Evolutionary conservation across 2,888 invertebrate species (phyloP).

Genomic region (Palloptera scutellata): DNA sequence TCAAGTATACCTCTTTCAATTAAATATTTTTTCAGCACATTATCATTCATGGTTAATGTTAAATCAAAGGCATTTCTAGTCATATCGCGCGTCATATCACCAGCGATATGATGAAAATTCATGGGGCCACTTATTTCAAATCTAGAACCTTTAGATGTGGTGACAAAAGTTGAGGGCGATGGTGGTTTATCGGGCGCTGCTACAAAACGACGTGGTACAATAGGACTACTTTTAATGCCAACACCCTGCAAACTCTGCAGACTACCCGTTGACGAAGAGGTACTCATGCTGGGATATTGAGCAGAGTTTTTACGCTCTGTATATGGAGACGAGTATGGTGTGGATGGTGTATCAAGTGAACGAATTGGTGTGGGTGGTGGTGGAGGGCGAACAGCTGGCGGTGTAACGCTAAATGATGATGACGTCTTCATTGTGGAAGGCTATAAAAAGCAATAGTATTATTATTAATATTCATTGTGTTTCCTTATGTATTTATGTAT

Average conservation of each 20-base stretch:
- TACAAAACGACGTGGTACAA: constrained; percentile 30
- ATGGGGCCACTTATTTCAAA: constrained; percentile 54
- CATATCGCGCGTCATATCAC: constrained; percentile 55
- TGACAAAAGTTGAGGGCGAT: constrained; percentile 50
- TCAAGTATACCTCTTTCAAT: constrained; percentile 55
- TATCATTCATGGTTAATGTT: constrained; percentile 47
- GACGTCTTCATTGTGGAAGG: constrained; percentile 47
- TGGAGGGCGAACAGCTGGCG: constrained; percentile 47
- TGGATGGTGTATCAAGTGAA: constrained; percentile 20
- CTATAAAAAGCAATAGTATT: constrained; percentile 8
- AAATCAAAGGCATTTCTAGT: constrained; percentile 57
- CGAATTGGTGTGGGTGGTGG: constrained; percentile 42
- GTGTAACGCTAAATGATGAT: constrained; percentile 43
- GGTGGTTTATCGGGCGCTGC: constrained; percentile 38
- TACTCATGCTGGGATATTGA: constrained; percentile 43
- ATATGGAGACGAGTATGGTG: constrained; percentile 11
- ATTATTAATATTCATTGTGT: not conserved
- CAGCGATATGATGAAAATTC: constrained; percentile 53
- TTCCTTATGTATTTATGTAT: not conserved
- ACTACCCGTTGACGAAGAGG: constrained; percentile 47
- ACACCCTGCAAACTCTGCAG: constrained; percentile 40
- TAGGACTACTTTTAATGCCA: constrained; percentile 22
- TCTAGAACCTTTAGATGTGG: constrained; percentile 49
- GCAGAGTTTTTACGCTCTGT: constrained; percentile 23
- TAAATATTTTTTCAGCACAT: constrained; percentile 55